phyloP scores from a whole-genome alignment of 2,113 vertebrate species.

The Ochotona princeps region DNA sequence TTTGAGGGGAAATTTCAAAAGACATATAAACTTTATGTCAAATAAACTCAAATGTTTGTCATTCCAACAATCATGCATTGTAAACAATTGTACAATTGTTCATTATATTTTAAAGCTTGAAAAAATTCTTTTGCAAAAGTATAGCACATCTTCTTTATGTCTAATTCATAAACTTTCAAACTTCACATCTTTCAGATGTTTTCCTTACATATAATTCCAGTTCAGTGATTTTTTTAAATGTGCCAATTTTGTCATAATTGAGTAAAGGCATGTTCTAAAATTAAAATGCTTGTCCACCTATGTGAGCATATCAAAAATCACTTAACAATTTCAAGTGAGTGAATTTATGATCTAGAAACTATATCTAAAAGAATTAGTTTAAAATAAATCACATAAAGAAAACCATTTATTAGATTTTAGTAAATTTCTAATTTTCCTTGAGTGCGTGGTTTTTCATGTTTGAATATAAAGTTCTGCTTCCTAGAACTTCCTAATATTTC shows the following conservation, averaged over 20 bases:
- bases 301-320: constrained; percentile 25
- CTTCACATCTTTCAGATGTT: neutral
- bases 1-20: neutral
- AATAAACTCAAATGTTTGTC: neutral
- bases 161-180: neutral
- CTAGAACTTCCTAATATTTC: constrained; percentile 6
- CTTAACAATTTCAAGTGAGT: neutral
- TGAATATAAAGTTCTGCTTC: neutral
- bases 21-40: constrained; percentile 13
- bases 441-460: neutral
- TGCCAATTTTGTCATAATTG: neutral
- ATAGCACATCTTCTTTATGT: neutral
- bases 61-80: constrained; percentile 14
- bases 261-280: constrained; percentile 12
- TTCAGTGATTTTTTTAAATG: constrained; percentile 37
- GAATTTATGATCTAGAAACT: neutral
- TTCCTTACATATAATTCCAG: neutral
- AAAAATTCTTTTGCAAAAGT: constrained; percentile 1
- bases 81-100: neutral
- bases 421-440: constrained; percentile 26
- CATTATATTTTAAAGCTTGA: constrained; percentile 33
- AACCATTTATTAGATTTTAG: neutral
- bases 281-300: neutral
- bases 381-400: constrained; percentile 14
- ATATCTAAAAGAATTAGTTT: neutral